Percentiles rank a stretch among this genome's conserved stretches.
These are phyloP conservation scores for Bolborhynchus lineola DNA, from an alignment of 2,113 vertebrate species.

Conservation along the genomic window DNA sequence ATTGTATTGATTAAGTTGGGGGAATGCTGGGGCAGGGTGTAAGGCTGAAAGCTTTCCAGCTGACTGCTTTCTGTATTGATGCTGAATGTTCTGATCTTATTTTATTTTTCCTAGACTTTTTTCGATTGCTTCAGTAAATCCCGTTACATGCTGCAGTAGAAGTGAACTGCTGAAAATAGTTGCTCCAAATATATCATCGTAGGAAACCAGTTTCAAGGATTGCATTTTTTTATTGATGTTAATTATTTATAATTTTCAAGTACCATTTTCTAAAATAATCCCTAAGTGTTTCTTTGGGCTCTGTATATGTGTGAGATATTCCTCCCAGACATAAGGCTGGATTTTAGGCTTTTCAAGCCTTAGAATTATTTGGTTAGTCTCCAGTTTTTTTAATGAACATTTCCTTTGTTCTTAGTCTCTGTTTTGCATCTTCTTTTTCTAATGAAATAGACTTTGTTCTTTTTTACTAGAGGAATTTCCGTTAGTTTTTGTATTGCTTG, in stretches of 20 bases:
- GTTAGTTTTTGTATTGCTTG: neutral
- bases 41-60: slow-evolving; percentile 31
- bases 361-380: neutral
- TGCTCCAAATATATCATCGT: neutral
- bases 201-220: neutral
- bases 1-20: neutral
- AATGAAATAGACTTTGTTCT: neutral
- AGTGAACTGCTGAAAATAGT: neutral
- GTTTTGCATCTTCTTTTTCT: neutral
- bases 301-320: neutral
- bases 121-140: slow-evolving; percentile 5
- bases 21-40: neutral
- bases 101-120: neutral
- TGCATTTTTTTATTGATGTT: accelerated
- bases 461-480: neutral
- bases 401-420: neutral
- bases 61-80: neutral
- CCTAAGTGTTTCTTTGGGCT: neutral
- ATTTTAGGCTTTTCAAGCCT: neutral
- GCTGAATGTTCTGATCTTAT: neutral
- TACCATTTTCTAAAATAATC: neutral
- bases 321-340: neutral
- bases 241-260: neutral
- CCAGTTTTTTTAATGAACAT: neutral
- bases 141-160: neutral